Evolutionary conservation across 2,797 vertebrate genomes (phyloP).

Genomic region (Labeo calbasu): DNA sequence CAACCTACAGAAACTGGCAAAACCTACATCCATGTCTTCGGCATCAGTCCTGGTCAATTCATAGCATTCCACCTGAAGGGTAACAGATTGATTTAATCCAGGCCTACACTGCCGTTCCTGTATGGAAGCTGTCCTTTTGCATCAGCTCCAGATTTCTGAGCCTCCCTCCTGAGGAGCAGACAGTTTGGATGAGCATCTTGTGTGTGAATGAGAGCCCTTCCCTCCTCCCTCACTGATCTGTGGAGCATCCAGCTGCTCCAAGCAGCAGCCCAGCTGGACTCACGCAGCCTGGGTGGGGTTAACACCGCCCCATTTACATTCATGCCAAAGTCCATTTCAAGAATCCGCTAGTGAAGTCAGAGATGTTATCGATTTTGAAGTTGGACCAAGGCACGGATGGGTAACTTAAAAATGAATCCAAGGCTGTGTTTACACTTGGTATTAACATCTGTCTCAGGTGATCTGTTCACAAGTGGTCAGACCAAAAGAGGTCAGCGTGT

Average conservation of each 20-base stretch:
- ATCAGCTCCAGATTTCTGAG: slow-evolving; percentile 53
- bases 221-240: slow-evolving; percentile 17
- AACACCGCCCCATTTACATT: slow-evolving; percentile 28
- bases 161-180: slow-evolving; percentile 32
- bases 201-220: slow-evolving; percentile 36
- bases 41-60: slow-evolving; percentile 30
- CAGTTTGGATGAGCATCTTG: slow-evolving; percentile 44
- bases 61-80: slow-evolving; percentile 17
- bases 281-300: slow-evolving; percentile 22
- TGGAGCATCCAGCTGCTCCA: slow-evolving; percentile 44
- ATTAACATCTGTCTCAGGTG: neutral
- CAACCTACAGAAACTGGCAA: slow-evolving; percentile 46
- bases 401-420: neutral
- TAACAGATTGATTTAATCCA: slow-evolving; percentile 50
- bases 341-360: slow-evolving; percentile 1
- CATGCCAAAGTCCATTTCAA: slow-evolving; percentile 8
- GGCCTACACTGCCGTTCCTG: slow-evolving; percentile 45
- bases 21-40: slow-evolving; percentile 20
- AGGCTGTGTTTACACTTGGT: neutral
- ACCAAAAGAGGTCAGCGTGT: neutral
- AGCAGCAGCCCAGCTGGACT: slow-evolving; percentile 31
- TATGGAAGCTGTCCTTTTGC: slow-evolving; percentile 53
- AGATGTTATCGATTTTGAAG: slow-evolving; percentile 25
- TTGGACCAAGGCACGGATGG: neutral
- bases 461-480: neutral